Percentiles rank a stretch among this genome's conserved stretches.
phyloP scores from a whole-genome alignment of 1,140 invertebrate genomes.

The Dolichoris vasculosae region DNA sequence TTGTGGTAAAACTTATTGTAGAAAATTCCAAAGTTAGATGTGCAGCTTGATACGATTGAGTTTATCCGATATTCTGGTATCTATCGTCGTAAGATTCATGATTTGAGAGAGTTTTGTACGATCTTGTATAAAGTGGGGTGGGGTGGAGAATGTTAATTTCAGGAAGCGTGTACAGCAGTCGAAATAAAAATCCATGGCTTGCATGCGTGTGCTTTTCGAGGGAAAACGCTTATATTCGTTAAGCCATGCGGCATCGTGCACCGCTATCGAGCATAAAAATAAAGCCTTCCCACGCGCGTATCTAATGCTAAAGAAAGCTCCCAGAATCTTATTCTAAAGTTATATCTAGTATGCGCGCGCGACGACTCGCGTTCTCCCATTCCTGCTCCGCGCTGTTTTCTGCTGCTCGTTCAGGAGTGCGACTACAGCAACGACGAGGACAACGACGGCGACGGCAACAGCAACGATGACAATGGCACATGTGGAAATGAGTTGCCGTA shows the following conservation, averaged over 20 bases:
- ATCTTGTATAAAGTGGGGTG: too few species aligned
- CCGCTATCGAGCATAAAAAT: conserved; percentile 61
- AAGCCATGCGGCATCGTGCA: background rate
- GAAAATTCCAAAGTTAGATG: too few species aligned
- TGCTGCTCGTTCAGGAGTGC: background rate
- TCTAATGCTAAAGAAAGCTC: conserved; percentile 65
- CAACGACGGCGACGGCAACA: too few species aligned
- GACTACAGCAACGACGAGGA: background rate
- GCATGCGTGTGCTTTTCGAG: conserved; percentile 55
- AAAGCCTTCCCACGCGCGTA: conserved; percentile 70
- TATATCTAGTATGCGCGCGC: conserved; percentile 52
- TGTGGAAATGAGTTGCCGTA: background rate
- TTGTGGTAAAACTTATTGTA: too few species aligned
- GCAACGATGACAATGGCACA: background rate
- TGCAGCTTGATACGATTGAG: too few species aligned
- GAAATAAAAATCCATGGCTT: background rate
- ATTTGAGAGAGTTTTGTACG: too few species aligned
- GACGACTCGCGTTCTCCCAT: background rate
- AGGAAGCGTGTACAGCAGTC: background rate
- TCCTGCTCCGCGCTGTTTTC: background rate
- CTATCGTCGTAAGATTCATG: too few species aligned
- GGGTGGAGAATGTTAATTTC: background rate
- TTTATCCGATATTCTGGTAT: too few species aligned
- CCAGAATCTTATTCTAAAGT: conserved; percentile 67
- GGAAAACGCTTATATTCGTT: conserved; percentile 53